These are phyloP conservation scores for Malacosoma neustria DNA, from an alignment of 2,888 invertebrate genomes.

Conservation along the genomic window DNA sequence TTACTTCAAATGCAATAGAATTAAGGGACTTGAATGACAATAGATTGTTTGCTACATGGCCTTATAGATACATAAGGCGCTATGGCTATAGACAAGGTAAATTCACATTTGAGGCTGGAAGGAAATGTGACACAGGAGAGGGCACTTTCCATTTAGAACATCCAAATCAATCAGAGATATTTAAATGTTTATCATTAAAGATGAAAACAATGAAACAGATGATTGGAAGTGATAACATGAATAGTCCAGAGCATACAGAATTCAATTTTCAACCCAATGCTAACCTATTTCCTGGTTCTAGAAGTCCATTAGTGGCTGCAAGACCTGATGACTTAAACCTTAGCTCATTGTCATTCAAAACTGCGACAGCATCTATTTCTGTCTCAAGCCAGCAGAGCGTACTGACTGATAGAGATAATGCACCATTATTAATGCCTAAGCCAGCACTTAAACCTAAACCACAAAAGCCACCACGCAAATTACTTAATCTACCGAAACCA, in stretches of 20 bases:
- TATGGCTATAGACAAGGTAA: constrained; percentile 91
- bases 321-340: constrained; percentile 64
- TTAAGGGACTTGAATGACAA: constrained; percentile 79
- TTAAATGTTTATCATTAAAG: constrained; percentile 85
- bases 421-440: constrained; percentile 65
- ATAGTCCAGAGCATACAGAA: constrained; percentile 81
- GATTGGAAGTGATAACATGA: constrained; percentile 79
- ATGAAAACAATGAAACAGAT: constrained; percentile 92
- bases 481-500: constrained; percentile 57
- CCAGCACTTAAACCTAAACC: constrained; percentile 78
- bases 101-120: constrained; percentile 91
- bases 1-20: constrained; percentile 85
- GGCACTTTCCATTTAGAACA: constrained; percentile 88
- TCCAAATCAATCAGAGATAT: constrained; percentile 88
- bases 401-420: constrained; percentile 50
- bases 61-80: constrained; percentile 86
- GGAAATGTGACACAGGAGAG: constrained; percentile 90
- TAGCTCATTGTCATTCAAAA: constrained; percentile 61
- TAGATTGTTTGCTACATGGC: constrained; percentile 84
- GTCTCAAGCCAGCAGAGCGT: constrained; percentile 54
- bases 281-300: constrained; percentile 87
- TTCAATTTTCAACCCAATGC: constrained; percentile 81
- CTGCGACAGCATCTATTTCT: constrained; percentile 50
- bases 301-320: constrained; percentile 84
- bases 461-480: constrained; percentile 77